A percentile compares a stretch with the other conserved stretches of the same genome.
Evolutionary conservation across 1,140 invertebrate species (phyloP).

Genomic region (Pantala flavescens): DNA sequence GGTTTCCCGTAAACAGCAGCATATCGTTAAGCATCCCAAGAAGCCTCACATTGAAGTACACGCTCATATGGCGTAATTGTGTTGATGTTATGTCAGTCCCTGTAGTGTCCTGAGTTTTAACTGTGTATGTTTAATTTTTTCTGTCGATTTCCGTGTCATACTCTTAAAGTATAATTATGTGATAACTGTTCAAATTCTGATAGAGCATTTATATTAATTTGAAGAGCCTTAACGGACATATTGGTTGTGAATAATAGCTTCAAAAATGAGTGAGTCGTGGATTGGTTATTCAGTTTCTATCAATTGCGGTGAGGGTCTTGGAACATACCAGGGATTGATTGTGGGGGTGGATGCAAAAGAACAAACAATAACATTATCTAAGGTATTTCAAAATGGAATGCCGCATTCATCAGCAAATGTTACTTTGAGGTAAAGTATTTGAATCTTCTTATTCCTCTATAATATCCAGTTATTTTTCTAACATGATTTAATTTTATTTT

Average conservation of each 20-base stretch:
- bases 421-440: conserved; percentile 40
- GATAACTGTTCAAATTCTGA: too few species aligned
- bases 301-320: conserved; percentile 53
- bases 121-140: too few species aligned
- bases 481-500: conserved; percentile 25
- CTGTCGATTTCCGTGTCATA: too few species aligned
- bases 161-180: too few species aligned
- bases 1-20: too few species aligned
- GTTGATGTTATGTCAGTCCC: too few species aligned
- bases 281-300: conserved; percentile 67
- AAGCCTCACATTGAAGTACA: too few species aligned
- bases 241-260: neutral
- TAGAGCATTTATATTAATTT: too few species aligned
- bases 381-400: conserved; percentile 71
- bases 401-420: conserved; percentile 48
- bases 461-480: conserved; percentile 3
- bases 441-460: conserved; percentile 15
- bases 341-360: conserved; percentile 50
- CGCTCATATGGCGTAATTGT: too few species aligned
- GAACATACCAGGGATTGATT: conserved; percentile 71
- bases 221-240: neutral
- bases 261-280: conserved; percentile 49
- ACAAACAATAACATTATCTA: conserved; percentile 57
- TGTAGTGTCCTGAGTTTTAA: too few species aligned
- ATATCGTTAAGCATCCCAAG: too few species aligned